Base-by-base conservation (phyloP, 2,797 vertebrate genomes). In the Melanotaenia nigrans region DNA sequence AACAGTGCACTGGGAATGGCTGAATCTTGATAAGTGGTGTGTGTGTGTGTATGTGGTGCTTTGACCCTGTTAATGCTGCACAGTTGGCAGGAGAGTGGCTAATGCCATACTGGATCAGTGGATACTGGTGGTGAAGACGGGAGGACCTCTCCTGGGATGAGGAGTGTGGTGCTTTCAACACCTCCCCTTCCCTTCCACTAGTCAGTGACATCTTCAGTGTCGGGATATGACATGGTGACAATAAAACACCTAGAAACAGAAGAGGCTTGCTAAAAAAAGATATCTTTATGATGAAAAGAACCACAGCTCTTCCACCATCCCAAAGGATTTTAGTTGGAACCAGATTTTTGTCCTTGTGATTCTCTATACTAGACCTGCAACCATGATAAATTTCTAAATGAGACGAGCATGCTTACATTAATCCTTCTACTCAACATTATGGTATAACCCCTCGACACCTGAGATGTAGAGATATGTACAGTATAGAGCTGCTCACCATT, bases 41-140 rank as follows among this genome's bases (percentile, higher is more conserved):
- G 36, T 55, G 32, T 61, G 53, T 77, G 57, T 68, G 45, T 32
- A 77, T 68, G 69, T 77, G 76, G 11, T 56, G 74, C 79, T 72
- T 83, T 88, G 93, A 92, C 92, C 92, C 92, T 81, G 73, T 82
- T 81, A 92, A 88, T 85, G 54, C 85, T 75, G 47, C 92, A 90
- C 91, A 90, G 85, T 90, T 92, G 81, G 83, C 77, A 30, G 70
- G 89, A 83, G 91, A 94, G 92, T 92, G 84, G 71, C 73, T 91
- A 58, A 8, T 93, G 95, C 95, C 95, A 93, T 86, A 87, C 89
- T 86, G 80, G 51, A 92, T 93, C 95, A 94, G 89, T 82, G 90
- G 92, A 92, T 90, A 86, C 72, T 82, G 90, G 88, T 85, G 88
- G 85, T 54, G 87, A 55, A 84, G 90, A 79, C 65, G 60, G 73